These are phyloP conservation scores for Sarcophaga subvicina DNA, from an alignment of 2,888 invertebrate genomes.

Conservation along the genomic window DNA sequence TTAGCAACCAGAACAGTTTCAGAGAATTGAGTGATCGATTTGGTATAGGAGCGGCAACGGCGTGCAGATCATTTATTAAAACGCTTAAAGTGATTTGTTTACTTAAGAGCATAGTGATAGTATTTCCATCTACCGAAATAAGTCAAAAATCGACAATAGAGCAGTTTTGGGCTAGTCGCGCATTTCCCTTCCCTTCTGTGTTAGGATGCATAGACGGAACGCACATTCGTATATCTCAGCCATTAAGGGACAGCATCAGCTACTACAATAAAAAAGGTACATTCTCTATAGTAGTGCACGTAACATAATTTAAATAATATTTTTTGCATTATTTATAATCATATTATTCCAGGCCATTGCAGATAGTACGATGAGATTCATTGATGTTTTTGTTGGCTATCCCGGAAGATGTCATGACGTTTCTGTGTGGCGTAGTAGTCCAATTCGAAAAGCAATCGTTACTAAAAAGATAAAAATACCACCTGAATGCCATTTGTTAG, in stretches of 20 bases:
- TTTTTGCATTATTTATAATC: not conserved
- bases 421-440: slow-evolving; percentile 48
- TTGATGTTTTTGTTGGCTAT: too few relatives aligned
- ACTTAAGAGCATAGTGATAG: slow-evolving; percentile 2
- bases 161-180: slow-evolving; percentile 18
- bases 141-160: slow-evolving; percentile 1
- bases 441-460: slow-evolving; percentile 39
- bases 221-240: slow-evolving; percentile 18
- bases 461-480: slow-evolving; percentile 30
- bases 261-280: slow-evolving; percentile 43
- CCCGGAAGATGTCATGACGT: slow-evolving; percentile 42
- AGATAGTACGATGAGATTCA: too few relatives aligned
- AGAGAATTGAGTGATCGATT: slow-evolving; percentile 29
- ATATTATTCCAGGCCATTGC: not conserved
- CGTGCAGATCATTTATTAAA: slow-evolving; percentile 23
- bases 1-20: slow-evolving; percentile 17
- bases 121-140: slow-evolving; percentile 7
- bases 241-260: slow-evolving; percentile 34
- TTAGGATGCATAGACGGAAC: slow-evolving; percentile 32
- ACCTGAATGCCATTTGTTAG: slow-evolving; percentile 48
- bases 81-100: slow-evolving; percentile 17
- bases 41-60: not conserved
- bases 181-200: slow-evolving; percentile 25
- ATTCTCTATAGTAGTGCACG: slow-evolving; percentile 39
- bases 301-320: slow-evolving; percentile 11